Evolutionary conservation across 2,888 invertebrate genomes (phyloP), one percentile per base, ranked within the genome.

Genomic region (Drosophila meridiana): DNA sequence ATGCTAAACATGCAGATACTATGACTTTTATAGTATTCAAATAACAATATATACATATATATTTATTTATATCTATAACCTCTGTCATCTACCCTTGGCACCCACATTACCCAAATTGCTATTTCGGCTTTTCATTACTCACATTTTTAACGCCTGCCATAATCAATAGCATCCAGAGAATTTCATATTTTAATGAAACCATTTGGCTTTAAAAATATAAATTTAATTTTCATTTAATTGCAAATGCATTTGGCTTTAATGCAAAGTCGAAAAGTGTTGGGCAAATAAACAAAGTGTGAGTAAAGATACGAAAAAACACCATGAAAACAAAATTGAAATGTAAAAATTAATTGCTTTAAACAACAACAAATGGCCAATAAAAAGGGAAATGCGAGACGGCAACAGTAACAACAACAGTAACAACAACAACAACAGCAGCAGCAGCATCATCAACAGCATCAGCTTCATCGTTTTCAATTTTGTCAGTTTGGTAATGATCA

Each of bases 401-500:
- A 48, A 30, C 56, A 53, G 11, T 53, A 47, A 5, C 38, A 56
- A 6, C 62, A 50, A n/a, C 58, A 43, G 3, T 42, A 58, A 14
- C 36, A 20, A 36, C 20, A 48, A 30, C 53, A 40, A 13, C 7
- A 59, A 20, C 59, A 40, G 4, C 38, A 59, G 3, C 56, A 28
- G 11, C 58, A 48, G 8, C 55, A 55, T n/a, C 42, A 20, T 30
- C 30, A 45, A 40, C 56, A 40, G 30, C 53, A 36, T 68, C 61
- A 71, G 69, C 65, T 68, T 77, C 66, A 70, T 66, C 70, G 62
- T 36, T 52, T 52, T 73, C 80, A 75, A 64, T 63, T 67, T 72
- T 83, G 87, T 82, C 71, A 73, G 71, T 71, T 63, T 61, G 73
- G 71, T 83, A 87, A 87, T 80, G 88, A 87, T 87, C 90, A 83